A percentile compares a stretch with the other conserved stretches of the same genome.
Evolutionary conservation across 2,113 vertebrate species (phyloP).

Genomic region (Nothobranchius furzeri): DNA sequence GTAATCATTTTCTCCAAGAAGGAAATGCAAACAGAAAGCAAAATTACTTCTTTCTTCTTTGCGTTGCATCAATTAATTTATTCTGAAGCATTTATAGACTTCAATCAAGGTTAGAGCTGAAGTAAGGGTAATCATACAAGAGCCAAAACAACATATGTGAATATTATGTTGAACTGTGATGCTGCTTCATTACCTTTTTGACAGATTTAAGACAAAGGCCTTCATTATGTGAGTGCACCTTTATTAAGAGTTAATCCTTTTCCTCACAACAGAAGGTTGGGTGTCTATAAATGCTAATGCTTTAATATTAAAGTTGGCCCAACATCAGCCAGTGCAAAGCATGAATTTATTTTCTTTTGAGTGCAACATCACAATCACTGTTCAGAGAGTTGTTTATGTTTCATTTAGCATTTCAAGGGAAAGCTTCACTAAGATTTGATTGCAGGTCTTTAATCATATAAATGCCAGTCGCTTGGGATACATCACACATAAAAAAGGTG

Average conservation of each 20-base stretch:
- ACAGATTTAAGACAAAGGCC: conserved; percentile 16
- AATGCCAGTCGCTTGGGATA: conserved; percentile 6
- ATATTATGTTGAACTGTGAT: neutral
- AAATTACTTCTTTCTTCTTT: neutral
- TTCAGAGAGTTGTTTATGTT: neutral
- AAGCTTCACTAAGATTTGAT: conserved; percentile 4
- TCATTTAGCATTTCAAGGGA: conserved; percentile 2
- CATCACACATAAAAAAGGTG: conserved; percentile 3
- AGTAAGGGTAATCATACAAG: neutral
- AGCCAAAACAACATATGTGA: neutral
- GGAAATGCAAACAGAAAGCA: conserved; percentile 1
- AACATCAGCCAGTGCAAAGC: conserved; percentile 26
- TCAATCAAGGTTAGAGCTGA: neutral
- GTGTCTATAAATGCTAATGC: conserved; percentile 37
- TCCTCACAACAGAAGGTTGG: conserved; percentile 32
- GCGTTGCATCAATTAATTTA: neutral
- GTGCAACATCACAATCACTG: neutral
- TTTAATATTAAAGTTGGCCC: conserved; percentile 29
- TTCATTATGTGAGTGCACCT: conserved; percentile 7
- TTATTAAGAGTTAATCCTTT: conserved; percentile 42
- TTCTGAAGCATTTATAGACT: neutral
- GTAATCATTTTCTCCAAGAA: conserved; percentile 1
- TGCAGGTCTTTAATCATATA: conserved; percentile 7
- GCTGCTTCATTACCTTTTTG: neutral
- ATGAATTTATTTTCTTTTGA: conserved; percentile 23